Conservation (phyloP, 2,113 vertebrate species). For the Psittacula cyanocephala region DNA sequence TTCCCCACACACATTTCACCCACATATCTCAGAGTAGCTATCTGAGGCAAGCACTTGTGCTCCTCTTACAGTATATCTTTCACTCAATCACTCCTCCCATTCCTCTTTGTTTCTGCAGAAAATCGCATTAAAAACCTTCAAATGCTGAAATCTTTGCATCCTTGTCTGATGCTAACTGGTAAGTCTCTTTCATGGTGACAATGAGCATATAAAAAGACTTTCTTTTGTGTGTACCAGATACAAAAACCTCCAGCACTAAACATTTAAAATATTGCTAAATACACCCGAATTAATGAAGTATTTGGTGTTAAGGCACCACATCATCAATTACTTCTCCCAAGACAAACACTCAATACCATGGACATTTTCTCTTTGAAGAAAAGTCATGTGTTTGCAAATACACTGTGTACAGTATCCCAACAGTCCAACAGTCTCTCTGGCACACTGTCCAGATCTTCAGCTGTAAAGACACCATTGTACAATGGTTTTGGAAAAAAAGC, state of each 20-base stretch:
- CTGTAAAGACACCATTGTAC: background rate
- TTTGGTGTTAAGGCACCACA: background rate
- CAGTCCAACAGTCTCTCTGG: background rate
- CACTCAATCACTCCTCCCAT: background rate
- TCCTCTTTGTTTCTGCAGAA: background rate
- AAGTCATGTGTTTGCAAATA: rapidly evolving
- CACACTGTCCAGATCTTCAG: background rate
- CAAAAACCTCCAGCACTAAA: background rate
- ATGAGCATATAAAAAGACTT: background rate
- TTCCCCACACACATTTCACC: background rate
- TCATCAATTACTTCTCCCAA: background rate
- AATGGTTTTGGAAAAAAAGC: background rate
- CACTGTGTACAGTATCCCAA: background rate
- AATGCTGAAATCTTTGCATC: background rate
- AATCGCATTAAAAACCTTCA: background rate
- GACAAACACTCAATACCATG: background rate
- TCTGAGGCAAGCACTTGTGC: background rate
- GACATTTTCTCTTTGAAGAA: background rate
- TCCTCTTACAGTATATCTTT: background rate
- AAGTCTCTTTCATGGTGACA: background rate
- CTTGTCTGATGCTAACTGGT: background rate
- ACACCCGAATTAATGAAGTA: background rate
- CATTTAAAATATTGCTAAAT: background rate
- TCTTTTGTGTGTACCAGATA: background rate
- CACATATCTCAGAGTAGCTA: background rate